These are phyloP conservation scores for Sebastiscus tertius DNA, from an alignment of 2,797 vertebrate species.

Conservation along the genomic window DNA sequence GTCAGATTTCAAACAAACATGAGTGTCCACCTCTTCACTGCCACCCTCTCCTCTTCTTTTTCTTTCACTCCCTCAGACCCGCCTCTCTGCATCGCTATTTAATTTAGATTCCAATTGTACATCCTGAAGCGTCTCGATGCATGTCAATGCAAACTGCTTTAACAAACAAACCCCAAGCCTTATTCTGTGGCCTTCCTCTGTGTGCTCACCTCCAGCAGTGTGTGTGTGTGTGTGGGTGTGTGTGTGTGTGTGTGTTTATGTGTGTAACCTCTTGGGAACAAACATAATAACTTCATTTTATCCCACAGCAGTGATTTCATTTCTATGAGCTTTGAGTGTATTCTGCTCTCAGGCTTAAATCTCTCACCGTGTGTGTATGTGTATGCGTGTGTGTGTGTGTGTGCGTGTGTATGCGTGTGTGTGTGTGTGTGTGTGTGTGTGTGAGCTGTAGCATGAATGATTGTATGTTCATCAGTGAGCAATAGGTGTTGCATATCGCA, in stretches of 20 bases:
- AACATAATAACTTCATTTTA: conserved; percentile 9
- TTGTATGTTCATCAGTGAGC: neutral
- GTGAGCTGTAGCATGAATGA: neutral
- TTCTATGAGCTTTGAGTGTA: neutral
- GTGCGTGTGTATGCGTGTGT: neutral
- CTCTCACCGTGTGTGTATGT: neutral
- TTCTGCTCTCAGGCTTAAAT: neutral
- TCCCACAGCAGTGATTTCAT: neutral
- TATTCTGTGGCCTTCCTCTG: neutral
- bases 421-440: neutral
- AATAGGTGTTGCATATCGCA: neutral
- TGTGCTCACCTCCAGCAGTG: neutral
- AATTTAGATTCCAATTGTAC: neutral
- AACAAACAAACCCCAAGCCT: neutral
- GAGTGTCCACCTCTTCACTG: neutral
- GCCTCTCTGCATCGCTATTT: neutral
- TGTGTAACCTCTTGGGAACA: neutral
- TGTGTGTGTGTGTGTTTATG: neutral
- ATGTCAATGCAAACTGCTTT: neutral
- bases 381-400: too few species aligned
- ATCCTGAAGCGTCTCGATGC: neutral
- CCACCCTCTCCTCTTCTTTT: neutral
- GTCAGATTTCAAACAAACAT: neutral
- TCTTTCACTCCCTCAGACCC: neutral
- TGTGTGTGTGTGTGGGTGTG: neutral